A percentile compares a stretch with the other conserved stretches of the same genome.
Conservation (phyloP, 2,113 vertebrate genomes). For the Mixornis gularis region DNA sequence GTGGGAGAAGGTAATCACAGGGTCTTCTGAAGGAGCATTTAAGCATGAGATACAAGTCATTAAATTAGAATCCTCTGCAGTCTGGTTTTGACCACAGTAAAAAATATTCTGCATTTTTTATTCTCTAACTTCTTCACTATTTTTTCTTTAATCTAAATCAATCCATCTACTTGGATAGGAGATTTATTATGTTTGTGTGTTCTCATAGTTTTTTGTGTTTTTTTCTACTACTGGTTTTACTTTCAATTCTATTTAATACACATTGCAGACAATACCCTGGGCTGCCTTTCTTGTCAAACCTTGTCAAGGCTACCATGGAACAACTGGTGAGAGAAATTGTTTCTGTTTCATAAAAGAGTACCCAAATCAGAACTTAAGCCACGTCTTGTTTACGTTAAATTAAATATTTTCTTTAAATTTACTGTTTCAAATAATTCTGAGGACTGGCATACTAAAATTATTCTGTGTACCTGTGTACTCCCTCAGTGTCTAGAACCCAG, state of each 20-base stretch:
- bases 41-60: neutral
- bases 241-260: neutral
- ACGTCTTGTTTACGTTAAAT: neutral
- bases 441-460: neutral
- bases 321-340: neutral
- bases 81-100: neutral
- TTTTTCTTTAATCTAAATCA: neutral
- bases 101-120: neutral
- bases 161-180: neutral
- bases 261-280: neutral
- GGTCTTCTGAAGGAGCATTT: neutral
- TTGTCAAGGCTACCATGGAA: neutral
- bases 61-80: neutral
- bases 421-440: neutral
- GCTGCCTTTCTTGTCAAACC: neutral
- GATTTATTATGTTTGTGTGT: neutral
- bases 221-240: neutral
- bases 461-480: neutral
- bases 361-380: neutral
- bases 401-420: neutral
- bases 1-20: neutral
- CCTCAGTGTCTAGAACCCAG: neutral
- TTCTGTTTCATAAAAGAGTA: neutral
- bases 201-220: neutral
- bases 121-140: rapidly evolving